Conservation (phyloP, 2,113 vertebrate species). For the Puntigrus tetrazona region DNA sequence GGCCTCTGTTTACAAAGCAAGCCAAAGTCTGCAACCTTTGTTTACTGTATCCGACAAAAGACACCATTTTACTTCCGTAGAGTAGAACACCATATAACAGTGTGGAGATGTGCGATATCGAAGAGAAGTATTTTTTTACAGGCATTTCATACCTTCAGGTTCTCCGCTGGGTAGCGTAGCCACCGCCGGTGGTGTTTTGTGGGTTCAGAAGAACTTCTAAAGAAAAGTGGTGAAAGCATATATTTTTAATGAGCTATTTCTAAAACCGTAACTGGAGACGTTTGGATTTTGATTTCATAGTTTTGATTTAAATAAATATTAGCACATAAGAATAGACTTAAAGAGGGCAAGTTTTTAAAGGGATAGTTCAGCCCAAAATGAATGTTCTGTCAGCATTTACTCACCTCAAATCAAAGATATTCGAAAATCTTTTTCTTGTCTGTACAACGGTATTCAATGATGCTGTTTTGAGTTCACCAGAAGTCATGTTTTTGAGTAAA, state of each 20-base stretch:
- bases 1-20: constrained; percentile 67
- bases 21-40: constrained; percentile 71
- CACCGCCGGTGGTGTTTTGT: constrained; percentile 23
- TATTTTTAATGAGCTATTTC: constrained; percentile 73
- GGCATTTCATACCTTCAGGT: constrained; percentile 60
- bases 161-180: constrained; percentile 52
- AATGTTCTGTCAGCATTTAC: neutral
- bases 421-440: neutral
- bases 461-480: neutral
- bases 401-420: neutral
- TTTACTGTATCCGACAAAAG: constrained; percentile 59
- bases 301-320: constrained; percentile 50
- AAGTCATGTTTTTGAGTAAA: constrained; percentile 12
- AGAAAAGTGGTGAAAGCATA: constrained; percentile 59
- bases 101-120: constrained; percentile 37
- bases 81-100: constrained; percentile 37
- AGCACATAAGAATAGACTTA: constrained; percentile 48
- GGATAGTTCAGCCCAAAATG: neutral
- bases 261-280: constrained; percentile 60
- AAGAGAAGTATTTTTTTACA: constrained; percentile 75
- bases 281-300: constrained; percentile 57
- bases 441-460: neutral
- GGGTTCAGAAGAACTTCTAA: constrained; percentile 53
- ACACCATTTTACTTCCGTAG: constrained; percentile 52
- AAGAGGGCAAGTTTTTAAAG: constrained; percentile 40